Conservation (phyloP, 2,888 invertebrate genomes). For the Drosophila birchii region DNA sequence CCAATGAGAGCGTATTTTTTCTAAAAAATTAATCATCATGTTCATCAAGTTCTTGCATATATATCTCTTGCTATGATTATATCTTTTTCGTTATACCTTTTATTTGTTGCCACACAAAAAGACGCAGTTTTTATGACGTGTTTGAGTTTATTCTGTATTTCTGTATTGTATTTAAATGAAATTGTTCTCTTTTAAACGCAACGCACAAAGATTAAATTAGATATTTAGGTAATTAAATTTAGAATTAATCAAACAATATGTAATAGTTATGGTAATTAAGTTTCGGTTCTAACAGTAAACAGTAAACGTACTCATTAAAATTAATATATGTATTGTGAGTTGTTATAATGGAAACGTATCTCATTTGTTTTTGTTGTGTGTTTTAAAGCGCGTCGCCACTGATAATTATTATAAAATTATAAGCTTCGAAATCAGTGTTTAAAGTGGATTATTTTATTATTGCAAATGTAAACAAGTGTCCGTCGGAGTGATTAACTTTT, state of each 20-base stretch:
- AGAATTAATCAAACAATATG: slow-evolving; percentile 75
- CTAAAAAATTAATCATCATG: slow-evolving; percentile 63
- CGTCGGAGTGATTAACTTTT: slow-evolving; percentile 41
- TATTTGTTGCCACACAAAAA: slow-evolving; percentile 14
- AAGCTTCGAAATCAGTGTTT: slow-evolving; percentile 45
- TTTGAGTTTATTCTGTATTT: slow-evolving; percentile 63
- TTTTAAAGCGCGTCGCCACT: slow-evolving; percentile 64
- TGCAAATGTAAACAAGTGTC: slow-evolving; percentile 76
- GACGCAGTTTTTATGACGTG: slow-evolving; percentile 60
- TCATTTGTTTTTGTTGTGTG: slow-evolving; percentile 9
- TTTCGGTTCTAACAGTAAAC: slow-evolving; percentile 61
- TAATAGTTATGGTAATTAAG: slow-evolving; percentile 71
- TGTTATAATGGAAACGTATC: slow-evolving; percentile 69
- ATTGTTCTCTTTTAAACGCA: slow-evolving; percentile 65
- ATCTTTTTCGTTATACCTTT: no score
- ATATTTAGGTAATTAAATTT: slow-evolving; percentile 64
- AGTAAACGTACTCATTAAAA: slow-evolving; percentile 43
- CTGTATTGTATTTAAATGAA: slow-evolving; percentile 72
- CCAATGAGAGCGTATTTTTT: slow-evolving; percentile 20
- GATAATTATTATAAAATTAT: slow-evolving; percentile 28
- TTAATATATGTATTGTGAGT: slow-evolving; percentile 57
- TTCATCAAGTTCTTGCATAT: slow-evolving; percentile 38
- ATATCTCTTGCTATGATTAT: no score
- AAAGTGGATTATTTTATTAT: slow-evolving; percentile 49
- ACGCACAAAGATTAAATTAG: slow-evolving; percentile 73